These are phyloP conservation scores for Sylvicola cinctus DNA, from an alignment of 2,888 invertebrate species.

Conservation along the genomic window DNA sequence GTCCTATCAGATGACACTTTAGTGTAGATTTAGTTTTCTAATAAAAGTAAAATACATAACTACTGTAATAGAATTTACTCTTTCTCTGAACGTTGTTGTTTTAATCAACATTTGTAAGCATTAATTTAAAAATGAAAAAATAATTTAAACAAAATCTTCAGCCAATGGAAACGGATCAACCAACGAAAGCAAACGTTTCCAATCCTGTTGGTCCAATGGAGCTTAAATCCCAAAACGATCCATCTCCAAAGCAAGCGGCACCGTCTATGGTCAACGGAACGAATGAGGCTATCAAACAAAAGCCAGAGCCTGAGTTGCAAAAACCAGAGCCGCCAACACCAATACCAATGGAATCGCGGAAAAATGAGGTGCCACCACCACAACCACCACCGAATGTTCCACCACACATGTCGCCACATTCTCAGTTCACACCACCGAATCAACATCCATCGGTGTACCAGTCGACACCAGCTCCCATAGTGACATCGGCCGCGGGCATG, in stretches of 20 bases:
- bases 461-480: conserved; percentile 1
- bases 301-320: background rate
- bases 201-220: background rate
- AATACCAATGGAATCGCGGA: background rate
- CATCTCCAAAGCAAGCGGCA: background rate
- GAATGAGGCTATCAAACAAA: background rate
- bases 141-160: conserved; percentile 3
- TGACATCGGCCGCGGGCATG: conserved; percentile 5
- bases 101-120: background rate
- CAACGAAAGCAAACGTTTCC: conserved; percentile 5
- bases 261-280: background rate
- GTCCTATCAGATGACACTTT: conserved; percentile 3
- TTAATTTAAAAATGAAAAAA: background rate
- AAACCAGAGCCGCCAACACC: background rate
- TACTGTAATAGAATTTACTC: background rate
- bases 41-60: no score
- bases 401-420: no score
- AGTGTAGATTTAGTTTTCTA: no score
- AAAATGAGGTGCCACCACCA: background rate
- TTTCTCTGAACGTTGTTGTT: background rate
- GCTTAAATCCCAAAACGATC: background rate
- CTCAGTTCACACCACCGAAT: background rate
- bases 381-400: background rate
- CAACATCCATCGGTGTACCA: background rate
- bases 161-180: conserved; percentile 9